phyloP scores from a whole-genome alignment of 2,113 vertebrate genomes.

The Pionites leucogaster region DNA sequence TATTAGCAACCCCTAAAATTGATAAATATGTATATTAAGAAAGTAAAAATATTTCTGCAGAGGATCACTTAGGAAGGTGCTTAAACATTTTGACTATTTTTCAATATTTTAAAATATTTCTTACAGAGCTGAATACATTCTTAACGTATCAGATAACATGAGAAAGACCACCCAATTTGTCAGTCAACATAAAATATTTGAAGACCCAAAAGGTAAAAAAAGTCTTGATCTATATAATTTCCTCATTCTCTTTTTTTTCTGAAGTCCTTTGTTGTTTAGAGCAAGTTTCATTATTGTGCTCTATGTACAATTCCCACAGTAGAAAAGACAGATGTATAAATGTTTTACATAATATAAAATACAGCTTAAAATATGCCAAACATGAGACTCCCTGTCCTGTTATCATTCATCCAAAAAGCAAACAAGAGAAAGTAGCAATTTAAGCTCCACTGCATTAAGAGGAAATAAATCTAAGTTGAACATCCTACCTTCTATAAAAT shows the following conservation, averaged over 20 bases:
- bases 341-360: not conserved
- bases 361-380: not conserved
- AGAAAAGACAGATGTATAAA: not conserved
- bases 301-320: not conserved
- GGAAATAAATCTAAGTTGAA: not conserved
- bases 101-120: not conserved
- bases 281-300: not conserved
- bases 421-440: not conserved
- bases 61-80: not conserved
- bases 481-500: not conserved
- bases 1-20: accelerated
- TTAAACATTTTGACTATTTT: not conserved
- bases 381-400: not conserved
- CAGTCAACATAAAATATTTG: not conserved
- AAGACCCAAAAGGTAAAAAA: not conserved
- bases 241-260: not conserved
- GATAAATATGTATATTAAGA: not conserved
- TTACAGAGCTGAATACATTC: not conserved
- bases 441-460: not conserved
- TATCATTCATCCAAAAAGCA: not conserved
- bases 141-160: not conserved
- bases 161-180: not conserved
- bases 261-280: not conserved
- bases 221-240: not conserved
- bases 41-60: not conserved